Percentiles rank a stretch among this genome's conserved stretches.
Evolutionary conservation across 2,888 invertebrate species (phyloP).

Genomic region (Chalcosyrphus nemorum): DNA sequence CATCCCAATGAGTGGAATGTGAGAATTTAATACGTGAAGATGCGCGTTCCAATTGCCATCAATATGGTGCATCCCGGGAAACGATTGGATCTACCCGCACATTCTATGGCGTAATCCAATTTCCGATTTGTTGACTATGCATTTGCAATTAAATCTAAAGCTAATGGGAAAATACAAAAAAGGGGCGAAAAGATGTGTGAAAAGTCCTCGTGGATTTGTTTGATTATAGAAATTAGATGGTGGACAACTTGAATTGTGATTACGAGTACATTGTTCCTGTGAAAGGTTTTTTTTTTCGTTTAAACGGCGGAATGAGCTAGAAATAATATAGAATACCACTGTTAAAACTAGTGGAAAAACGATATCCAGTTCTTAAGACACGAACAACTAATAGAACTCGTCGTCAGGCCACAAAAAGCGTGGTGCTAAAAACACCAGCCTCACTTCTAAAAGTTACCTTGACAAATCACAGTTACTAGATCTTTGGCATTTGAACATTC

Average conservation of each 20-base stretch:
- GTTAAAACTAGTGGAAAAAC: no score
- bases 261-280: background rate
- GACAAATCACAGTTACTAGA: no score
- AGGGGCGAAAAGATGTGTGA: background rate
- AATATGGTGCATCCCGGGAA: background rate
- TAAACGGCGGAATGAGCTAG: background rate
- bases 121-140: conserved; percentile 25
- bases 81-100: background rate
- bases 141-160: conserved; percentile 23
- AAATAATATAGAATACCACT: background rate
- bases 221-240: background rate
- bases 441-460: no score
- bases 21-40: conserved; percentile 17
- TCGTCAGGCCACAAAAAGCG: no score
- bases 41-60: background rate
- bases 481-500: no score
- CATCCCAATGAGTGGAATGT: background rate
- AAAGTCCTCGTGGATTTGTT: background rate
- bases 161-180: background rate
- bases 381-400: no score
- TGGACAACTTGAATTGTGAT: background rate
- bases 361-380: no score
- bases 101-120: conserved; percentile 33
- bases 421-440: no score
- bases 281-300: no score